phyloP scores from a whole-genome alignment of 35 echinoderm and acorn worm genomes.

The Ophiothrix spiculata region DNA sequence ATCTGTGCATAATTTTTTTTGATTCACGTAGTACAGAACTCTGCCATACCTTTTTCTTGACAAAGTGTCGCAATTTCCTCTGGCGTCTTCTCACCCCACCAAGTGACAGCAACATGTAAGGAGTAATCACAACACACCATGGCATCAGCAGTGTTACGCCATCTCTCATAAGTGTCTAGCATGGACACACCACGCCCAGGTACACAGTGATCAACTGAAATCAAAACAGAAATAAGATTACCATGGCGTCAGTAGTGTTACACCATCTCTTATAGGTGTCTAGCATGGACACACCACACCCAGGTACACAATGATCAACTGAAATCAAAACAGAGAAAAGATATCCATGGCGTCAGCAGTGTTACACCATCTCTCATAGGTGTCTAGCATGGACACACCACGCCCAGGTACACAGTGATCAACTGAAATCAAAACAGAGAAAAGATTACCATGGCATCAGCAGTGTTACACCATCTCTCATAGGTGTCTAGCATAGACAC shows the following conservation, averaged over 20 bases:
- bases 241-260: conserved; percentile 55
- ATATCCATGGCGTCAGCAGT: too few species aligned
- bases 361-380: not conserved
- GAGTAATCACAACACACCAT: conserved; percentile 96
- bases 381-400: too few species aligned
- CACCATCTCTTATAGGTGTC: conserved; percentile 91
- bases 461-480: conserved; percentile 77
- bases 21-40: not conserved
- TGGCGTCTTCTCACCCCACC: conserved; percentile 79
- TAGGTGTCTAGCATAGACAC: conserved; percentile 71
- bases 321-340: too few species aligned
- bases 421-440: too few species aligned
- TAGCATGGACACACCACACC: conserved; percentile 60
- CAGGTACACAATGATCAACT: conserved; percentile 91
- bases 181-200: too few species aligned
- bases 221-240: too few species aligned
- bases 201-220: too few species aligned
- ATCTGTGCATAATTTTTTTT: too few species aligned
- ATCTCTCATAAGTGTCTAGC: conserved; percentile 72
- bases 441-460: too few species aligned
- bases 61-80: conserved; percentile 71
- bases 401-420: too few species aligned
- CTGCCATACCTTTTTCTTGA: conserved; percentile 80
- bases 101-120: conserved; percentile 91
- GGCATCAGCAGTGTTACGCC: not conserved